Base-by-base conservation (phyloP, 1,140 invertebrate species). In the Hydropsyche tenuis region DNA sequence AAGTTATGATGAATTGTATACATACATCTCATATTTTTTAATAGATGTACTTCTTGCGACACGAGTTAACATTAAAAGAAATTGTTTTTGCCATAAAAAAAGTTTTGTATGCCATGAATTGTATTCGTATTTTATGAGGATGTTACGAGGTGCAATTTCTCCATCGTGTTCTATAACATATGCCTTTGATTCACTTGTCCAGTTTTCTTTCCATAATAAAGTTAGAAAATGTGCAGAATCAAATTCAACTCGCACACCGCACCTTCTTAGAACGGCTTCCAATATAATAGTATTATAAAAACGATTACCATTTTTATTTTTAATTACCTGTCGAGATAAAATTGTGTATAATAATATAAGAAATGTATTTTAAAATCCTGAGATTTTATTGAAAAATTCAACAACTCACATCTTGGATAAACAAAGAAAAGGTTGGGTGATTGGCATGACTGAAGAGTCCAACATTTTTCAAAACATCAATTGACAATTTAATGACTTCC, bases 221-320 rank as follows among this genome's bases (percentile, higher is more conserved):
- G n/a, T n/a, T 82, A 79, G 22, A 85, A 20, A 68, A 81, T 84
- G 82, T 63, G 81, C 80, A 6, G 90, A 89, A 75, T 37, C 86
- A 48, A 90, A 85, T 56, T 92, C 88, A 79, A 89, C 90, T 9
- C 84, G 79, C 2, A 93, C 82, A 43, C 91, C 92, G 30, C 92
- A 85, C 78, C 89, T 80, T 70, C 87, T 81, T 14, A 89, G 89
- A 43, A 93, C 82, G 51, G 88, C 87, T 78, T 89, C 86, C 81
- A 90, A 93, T 71, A 93, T 82, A 66, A 92, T 86, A 64, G 87
- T 86, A 56, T 92, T 78, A 2, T 86, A 87, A 51, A 92, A 89
- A 1, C 88, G 86, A 78, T 90, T 88, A 11, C 91, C 90, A 48
- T 79, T 80, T 75, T 83, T 88, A 5, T 78, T 79, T 64, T 87